Evolutionary conservation across 2,888 invertebrate species (phyloP).

Genomic region (Stenotaenia linearis): DNA sequence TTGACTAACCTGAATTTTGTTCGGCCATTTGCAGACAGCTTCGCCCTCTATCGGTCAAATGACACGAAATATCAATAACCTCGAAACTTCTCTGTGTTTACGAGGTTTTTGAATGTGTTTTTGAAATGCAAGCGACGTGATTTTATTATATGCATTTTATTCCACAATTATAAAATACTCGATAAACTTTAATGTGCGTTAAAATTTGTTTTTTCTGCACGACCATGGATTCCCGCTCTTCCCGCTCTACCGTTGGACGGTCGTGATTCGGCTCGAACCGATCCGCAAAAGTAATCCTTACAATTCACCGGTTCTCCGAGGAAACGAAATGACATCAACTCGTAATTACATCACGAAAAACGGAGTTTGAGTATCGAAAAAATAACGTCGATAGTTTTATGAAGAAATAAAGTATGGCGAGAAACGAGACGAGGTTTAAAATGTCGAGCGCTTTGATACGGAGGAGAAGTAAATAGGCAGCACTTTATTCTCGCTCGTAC

Average conservation of each 20-base stretch:
- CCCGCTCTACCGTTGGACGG: slow-evolving; percentile 8
- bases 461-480: slow-evolving; percentile 10
- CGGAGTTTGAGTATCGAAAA: neutral
- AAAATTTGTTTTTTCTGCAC: neutral
- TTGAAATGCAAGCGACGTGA: neutral
- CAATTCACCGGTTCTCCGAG: neutral
- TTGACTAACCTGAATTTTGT: slow-evolving; percentile 21
- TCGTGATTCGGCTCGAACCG: neutral
- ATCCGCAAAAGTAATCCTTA: neutral
- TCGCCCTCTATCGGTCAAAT: neutral
- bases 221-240: neutral
- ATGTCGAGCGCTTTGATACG: neutral
- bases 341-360: neutral
- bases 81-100: neutral
- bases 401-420: neutral
- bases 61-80: neutral
- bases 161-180: neutral
- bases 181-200: neutral
- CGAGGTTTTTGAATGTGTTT: neutral
- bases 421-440: neutral
- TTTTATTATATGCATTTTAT: neutral
- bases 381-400: neutral
- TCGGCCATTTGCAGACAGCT: neutral
- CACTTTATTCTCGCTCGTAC: slow-evolving; percentile 42
- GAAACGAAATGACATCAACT: neutral